Conservation (phyloP, 2,113 vertebrate species). For the Psammodynastes pulverulentus region DNA sequence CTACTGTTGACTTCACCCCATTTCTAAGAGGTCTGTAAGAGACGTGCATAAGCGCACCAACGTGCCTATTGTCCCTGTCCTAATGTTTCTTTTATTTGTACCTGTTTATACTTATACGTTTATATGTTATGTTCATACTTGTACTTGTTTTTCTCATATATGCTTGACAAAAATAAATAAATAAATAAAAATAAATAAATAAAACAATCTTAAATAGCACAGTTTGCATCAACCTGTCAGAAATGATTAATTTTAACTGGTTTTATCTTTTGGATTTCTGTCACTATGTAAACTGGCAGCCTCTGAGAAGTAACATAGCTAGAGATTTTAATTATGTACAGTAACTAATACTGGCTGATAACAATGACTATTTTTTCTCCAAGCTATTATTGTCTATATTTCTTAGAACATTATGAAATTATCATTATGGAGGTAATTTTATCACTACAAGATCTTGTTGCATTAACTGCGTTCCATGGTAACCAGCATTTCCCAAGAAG, state of each 20-base stretch:
- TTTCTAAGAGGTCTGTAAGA: too few relatives aligned
- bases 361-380: not conserved
- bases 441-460: not conserved
- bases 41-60: too few relatives aligned
- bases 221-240: not conserved
- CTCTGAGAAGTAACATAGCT: not conserved
- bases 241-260: not conserved
- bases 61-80: too few relatives aligned
- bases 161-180: too few relatives aligned
- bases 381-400: not conserved
- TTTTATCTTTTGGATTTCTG: not conserved
- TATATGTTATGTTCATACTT: too few relatives aligned
- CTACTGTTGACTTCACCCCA: too few relatives aligned
- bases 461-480: not conserved
- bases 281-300: conserved; percentile 13
- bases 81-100: too few relatives aligned
- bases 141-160: too few relatives aligned
- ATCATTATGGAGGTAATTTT: not conserved
- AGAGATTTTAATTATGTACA: not conserved
- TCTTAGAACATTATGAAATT: not conserved
- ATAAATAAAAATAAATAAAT: too few relatives aligned
- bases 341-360: not conserved
- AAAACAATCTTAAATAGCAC: not conserved
- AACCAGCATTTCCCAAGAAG: not conserved
- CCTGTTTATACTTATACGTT: too few relatives aligned